Evolutionary conservation across 35 echinoderm and acorn worm species (phyloP).

Genomic region (Acanthaster planci): DNA sequence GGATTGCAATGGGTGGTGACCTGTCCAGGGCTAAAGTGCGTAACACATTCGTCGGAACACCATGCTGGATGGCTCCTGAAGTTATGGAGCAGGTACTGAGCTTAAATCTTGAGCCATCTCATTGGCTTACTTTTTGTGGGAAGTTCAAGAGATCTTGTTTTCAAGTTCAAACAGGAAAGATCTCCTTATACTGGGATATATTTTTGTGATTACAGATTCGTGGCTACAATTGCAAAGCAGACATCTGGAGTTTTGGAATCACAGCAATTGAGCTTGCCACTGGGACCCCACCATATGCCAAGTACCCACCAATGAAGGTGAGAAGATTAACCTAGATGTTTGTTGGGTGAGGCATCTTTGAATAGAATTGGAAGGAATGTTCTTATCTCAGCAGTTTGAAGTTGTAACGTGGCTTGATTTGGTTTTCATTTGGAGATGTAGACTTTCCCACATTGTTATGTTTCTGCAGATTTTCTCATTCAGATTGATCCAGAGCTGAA

Average conservation of each 20-base stretch:
- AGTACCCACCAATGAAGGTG: slow-evolving; percentile 98
- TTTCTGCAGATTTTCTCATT: too few relatives aligned
- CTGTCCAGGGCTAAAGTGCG: slow-evolving; percentile 87
- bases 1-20: slow-evolving; percentile 90
- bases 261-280: slow-evolving; percentile 92
- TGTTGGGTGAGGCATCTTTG: too few relatives aligned
- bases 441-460: too few relatives aligned
- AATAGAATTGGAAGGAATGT: too few relatives aligned
- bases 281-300: slow-evolving; percentile 90
- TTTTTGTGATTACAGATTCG: slow-evolving; percentile 51
- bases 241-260: slow-evolving; percentile 99
- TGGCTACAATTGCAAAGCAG: slow-evolving; percentile 88
- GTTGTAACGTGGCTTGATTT: too few relatives aligned
- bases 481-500: too few relatives aligned
- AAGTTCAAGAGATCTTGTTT: too few relatives aligned
- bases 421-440: too few relatives aligned
- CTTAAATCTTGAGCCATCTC: too few relatives aligned
- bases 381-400: too few relatives aligned
- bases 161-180: too few relatives aligned
- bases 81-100: slow-evolving; percentile 95
- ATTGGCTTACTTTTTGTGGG: too few relatives aligned
- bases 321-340: neutral
- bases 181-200: neutral
- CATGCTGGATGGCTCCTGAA: slow-evolving; percentile 99
- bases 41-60: slow-evolving; percentile 93